These are phyloP conservation scores for Amblyopsis rosae DNA, from an alignment of 2,113 vertebrate genomes.

Conservation along the genomic window DNA sequence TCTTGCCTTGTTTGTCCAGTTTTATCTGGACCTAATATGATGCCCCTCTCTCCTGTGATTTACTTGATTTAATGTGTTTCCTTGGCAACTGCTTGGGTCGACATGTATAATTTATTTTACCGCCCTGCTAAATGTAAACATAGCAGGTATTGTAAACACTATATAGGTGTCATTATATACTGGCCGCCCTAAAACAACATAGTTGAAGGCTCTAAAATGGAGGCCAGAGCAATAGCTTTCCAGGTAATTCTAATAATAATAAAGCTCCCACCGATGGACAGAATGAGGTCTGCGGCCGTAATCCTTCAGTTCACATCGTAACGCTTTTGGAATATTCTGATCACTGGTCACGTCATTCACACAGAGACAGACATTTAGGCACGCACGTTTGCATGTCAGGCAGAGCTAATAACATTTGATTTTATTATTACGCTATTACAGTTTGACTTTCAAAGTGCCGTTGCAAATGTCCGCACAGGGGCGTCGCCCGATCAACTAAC, in stretches of 20 bases:
- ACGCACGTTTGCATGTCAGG: background rate
- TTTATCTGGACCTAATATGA: background rate
- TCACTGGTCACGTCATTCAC: background rate
- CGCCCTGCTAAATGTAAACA: background rate
- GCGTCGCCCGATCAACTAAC: no score
- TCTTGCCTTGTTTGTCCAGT: no score
- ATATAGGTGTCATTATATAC: background rate
- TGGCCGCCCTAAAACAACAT: background rate
- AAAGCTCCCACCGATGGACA: background rate
- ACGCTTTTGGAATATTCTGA: background rate
- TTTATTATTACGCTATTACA: no score
- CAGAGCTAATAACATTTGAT: no score
- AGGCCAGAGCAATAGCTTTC: background rate
- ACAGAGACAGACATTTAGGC: background rate
- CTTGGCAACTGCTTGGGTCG: background rate
- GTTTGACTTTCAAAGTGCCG: no score
- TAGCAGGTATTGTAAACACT: background rate
- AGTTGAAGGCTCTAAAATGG: no score
- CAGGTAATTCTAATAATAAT: background rate
- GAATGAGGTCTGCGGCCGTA: background rate
- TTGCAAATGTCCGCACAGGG: no score
- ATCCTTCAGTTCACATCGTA: constrained; percentile 4
- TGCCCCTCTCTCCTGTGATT: constrained; percentile 3
- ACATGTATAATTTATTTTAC: background rate
- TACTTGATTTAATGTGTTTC: constrained; percentile 24